These are phyloP conservation scores for Hippasteria phrygiana DNA, from an alignment of 53 echinoderm and acorn worm species.

Conservation along the genomic window DNA sequence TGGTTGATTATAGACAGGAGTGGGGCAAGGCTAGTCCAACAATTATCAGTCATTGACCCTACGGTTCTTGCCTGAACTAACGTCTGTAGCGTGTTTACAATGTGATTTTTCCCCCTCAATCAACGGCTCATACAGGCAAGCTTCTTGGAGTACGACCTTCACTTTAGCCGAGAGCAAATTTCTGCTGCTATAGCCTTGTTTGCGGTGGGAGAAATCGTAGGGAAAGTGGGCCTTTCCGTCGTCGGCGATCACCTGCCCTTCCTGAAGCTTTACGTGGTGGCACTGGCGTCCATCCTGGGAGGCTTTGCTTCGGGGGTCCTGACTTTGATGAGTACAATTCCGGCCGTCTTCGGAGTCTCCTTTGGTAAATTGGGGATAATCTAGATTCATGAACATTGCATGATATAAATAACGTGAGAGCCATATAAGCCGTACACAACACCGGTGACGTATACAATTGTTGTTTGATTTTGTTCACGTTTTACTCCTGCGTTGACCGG, in stretches of 20 bases:
- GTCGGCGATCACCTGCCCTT: conserved; percentile 4
- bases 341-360: neutral
- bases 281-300: neutral
- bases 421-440: too few relatives aligned
- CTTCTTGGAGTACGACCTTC: neutral
- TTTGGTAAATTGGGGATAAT: conserved; percentile 8
- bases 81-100: too few relatives aligned
- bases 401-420: too few relatives aligned
- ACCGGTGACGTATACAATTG: too few relatives aligned
- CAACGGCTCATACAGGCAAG: neutral
- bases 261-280: conserved; percentile 18
- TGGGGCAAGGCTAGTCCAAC: too few relatives aligned
- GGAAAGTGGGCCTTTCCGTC: neutral
- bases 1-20: too few relatives aligned
- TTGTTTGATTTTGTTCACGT: too few relatives aligned
- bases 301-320: neutral
- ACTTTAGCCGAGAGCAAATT: neutral
- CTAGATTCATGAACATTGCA: too few relatives aligned
- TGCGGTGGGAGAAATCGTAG: conserved; percentile 10
- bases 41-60: too few relatives aligned
- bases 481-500: too few relatives aligned
- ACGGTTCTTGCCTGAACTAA: too few relatives aligned
- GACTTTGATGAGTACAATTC: neutral
- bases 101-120: neutral
- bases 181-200: neutral